Evolutionary conservation across 2,797 vertebrate genomes (phyloP).

Genomic region (Phoeniculus purpureus): DNA sequence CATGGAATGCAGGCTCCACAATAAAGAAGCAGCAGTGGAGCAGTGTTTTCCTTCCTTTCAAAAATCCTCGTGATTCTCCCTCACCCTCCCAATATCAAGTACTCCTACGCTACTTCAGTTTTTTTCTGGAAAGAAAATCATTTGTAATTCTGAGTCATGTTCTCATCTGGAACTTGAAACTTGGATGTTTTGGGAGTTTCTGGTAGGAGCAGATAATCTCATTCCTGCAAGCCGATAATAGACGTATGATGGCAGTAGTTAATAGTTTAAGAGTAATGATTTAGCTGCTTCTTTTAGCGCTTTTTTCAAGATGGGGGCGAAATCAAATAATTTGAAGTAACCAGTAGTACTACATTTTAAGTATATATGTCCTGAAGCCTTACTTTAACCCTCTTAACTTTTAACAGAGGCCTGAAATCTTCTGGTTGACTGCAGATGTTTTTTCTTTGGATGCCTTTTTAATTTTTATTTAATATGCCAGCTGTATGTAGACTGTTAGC

Average conservation of each 20-base stretch:
- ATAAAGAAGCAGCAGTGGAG: not conserved
- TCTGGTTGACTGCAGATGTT: not conserved
- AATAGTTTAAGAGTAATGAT: not conserved
- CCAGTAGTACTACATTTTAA: not conserved
- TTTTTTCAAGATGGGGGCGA: not conserved
- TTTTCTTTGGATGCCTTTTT: not conserved
- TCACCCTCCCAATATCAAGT: not conserved
- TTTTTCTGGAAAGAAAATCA: not conserved
- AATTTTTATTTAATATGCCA: not conserved
- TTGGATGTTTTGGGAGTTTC: not conserved
- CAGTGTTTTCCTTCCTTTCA: constrained; percentile 14
- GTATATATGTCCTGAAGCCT: not conserved
- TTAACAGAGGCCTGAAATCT: not conserved
- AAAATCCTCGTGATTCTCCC: constrained; percentile 9
- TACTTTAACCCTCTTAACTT: not conserved
- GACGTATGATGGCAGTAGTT: not conserved
- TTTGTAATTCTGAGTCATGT: constrained; percentile 32
- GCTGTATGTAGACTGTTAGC: not conserved
- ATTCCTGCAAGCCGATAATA: not conserved
- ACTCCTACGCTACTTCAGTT: constrained; percentile 25
- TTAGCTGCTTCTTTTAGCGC: not conserved
- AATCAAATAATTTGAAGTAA: not conserved
- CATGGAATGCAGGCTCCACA: not conserved
- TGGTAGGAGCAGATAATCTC: not conserved
- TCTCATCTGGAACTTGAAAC: constrained; percentile 6